phyloP scores from a whole-genome alignment of 2,888 invertebrate species.

The Norana najaformis region DNA sequence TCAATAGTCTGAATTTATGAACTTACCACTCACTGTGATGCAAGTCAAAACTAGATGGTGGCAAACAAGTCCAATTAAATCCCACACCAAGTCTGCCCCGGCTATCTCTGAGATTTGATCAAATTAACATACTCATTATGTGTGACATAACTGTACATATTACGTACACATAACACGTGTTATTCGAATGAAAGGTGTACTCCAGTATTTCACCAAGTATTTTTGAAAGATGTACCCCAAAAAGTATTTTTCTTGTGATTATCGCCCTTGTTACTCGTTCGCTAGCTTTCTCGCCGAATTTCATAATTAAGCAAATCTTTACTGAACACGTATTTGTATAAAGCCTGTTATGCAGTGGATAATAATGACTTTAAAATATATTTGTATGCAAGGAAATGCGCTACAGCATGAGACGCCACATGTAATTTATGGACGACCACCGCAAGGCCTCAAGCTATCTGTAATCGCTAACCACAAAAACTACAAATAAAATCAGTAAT shows the following conservation, averaged over 20 bases:
- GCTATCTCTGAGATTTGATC: no score
- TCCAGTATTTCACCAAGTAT: not conserved
- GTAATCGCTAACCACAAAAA: constrained; percentile 5
- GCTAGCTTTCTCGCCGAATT: not conserved
- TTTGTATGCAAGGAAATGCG: not conserved
- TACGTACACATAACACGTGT: not conserved
- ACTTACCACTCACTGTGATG: not conserved
- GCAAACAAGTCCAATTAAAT: not conserved
- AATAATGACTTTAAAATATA: not conserved
- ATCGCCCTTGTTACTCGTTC: not conserved
- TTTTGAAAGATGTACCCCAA: no score
- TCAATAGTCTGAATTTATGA: no score
- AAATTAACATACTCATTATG: no score
- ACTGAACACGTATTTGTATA: not conserved
- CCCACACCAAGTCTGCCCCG: no score
- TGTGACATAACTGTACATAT: not conserved
- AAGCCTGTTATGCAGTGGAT: not conserved
- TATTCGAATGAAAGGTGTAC: not conserved
- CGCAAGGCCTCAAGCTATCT: constrained; percentile 10
- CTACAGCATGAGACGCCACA: not conserved
- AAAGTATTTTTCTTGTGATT: not conserved
- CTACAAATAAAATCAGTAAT: constrained; percentile 14
- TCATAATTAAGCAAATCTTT: not conserved
- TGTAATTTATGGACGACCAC: constrained; percentile 19
- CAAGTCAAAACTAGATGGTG: not conserved